Percentiles rank a stretch among this genome's conserved stretches.
Evolutionary conservation across 2,888 invertebrate species (phyloP).

Genomic region (Toxonevra muliebris): DNA sequence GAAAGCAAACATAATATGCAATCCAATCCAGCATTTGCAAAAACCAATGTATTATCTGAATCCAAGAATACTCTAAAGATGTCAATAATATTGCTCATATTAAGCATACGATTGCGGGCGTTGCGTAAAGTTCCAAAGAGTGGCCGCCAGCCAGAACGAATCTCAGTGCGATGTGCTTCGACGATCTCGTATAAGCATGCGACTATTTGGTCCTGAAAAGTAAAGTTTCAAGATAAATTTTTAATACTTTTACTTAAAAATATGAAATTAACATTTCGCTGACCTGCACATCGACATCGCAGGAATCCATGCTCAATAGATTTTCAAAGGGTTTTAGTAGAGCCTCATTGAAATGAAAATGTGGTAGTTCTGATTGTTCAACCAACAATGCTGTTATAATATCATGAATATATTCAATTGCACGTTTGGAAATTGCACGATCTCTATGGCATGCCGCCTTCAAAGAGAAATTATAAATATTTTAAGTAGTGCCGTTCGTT

Average conservation of each 20-base stretch:
- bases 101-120: slow-evolving; percentile 74
- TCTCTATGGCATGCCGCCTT: slow-evolving; percentile 93
- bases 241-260: background rate
- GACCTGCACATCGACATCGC: slow-evolving; percentile 90
- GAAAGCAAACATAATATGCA: slow-evolving; percentile 90
- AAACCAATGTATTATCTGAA: slow-evolving; percentile 92
- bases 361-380: slow-evolving; percentile 86
- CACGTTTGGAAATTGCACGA: slow-evolving; percentile 86
- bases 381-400: slow-evolving; percentile 87
- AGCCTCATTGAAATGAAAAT: slow-evolving; percentile 96
- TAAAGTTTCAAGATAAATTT: background rate
- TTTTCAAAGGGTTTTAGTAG: slow-evolving; percentile 95
- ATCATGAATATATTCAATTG: slow-evolving; percentile 92
- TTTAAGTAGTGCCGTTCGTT: background rate
- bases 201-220: slow-evolving; percentile 85
- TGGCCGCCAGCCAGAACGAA: slow-evolving; percentile 95
- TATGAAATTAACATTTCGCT: background rate
- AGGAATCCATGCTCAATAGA: slow-evolving; percentile 89
- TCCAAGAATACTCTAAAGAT: slow-evolving; percentile 93
- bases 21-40: slow-evolving; percentile 93
- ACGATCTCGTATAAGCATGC: slow-evolving; percentile 96
- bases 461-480: slow-evolving; percentile 34
- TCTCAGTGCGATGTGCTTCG: slow-evolving; percentile 91
- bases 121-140: slow-evolving; percentile 93
- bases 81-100: slow-evolving; percentile 78